Percentiles rank a stretch among this genome's conserved stretches.
Evolutionary conservation across 2,113 vertebrate genomes (phyloP).

Genomic region (Entosphenus tridentatus): DNA sequence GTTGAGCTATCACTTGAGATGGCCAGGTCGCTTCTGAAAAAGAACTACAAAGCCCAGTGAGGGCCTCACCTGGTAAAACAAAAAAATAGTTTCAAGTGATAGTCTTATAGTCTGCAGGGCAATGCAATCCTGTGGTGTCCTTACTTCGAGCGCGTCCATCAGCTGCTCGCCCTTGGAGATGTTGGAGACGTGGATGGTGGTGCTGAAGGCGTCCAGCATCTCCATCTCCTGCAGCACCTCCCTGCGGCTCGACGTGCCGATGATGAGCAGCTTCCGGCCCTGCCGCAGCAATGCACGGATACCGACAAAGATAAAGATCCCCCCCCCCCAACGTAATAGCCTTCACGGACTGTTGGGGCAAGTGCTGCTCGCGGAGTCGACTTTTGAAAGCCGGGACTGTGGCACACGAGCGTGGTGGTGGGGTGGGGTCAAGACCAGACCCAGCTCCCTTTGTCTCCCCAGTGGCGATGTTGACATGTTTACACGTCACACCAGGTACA

Average conservation of each 20-base stretch:
- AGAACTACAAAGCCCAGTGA: no score
- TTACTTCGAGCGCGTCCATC: slow-evolving; percentile 57
- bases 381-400: neutral
- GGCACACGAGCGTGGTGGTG: neutral
- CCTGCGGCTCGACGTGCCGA: slow-evolving; percentile 79
- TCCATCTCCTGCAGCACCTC: slow-evolving; percentile 92
- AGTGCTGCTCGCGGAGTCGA: neutral
- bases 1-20: no score
- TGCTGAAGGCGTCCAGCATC: slow-evolving; percentile 82
- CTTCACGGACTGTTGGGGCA: neutral
- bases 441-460: neutral
- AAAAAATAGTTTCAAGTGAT: no score
- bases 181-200: slow-evolving; percentile 73
- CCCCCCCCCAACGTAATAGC: neutral
- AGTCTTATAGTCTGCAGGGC: no score
- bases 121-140: no score
- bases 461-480: no score
- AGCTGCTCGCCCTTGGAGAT: slow-evolving; percentile 56
- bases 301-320: no score
- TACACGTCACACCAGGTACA: no score
- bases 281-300: slow-evolving; percentile 14
- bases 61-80: no score
- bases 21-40: no score
- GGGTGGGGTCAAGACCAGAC: neutral
- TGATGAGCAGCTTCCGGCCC: slow-evolving; percentile 87